Evolutionary conservation across 2,113 vertebrate genomes (phyloP), one percentile per base, ranked within the genome.

Genomic region (Oostethus manadensis): DNA sequence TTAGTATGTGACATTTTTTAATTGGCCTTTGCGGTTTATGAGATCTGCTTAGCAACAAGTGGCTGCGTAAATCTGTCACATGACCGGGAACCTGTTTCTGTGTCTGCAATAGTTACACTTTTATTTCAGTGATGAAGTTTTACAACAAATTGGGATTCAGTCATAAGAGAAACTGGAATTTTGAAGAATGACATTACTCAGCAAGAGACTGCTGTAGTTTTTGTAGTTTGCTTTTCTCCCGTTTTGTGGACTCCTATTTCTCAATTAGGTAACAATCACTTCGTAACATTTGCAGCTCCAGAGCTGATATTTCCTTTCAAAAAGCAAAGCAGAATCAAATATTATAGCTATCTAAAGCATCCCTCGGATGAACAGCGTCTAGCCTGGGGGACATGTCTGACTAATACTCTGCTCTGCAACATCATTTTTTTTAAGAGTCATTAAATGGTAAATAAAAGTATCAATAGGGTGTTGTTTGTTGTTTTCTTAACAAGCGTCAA

Each of bases 401-500:
- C 10, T 3, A 11, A 11, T 40, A 13, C 8, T 4, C 29, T 7
- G 29, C 29, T 33, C 4, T 33, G 29, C 29, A 33, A 33, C 29
- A 33, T 11, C 38, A 10, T 18, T 10, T 54, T 54, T 54, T 18
- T 15, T 35, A 11, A 21, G 9, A 6, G 33, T 18, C 35, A 16
- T 11, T 11, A 5, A 22, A 16, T 68, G 71, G 79, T 87, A 72
- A 83, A 86, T 78, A 80, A 87, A 81, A 74, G 68, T 84, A 76
- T 65, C 26, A 73, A 84, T 76, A 84, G 65, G 58, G 11, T 13
- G 14, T 11, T 6, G 18, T 18, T 55, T 21, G 38, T 46, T 55
- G 18, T 40, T 18, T 35, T 35, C 6, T 8, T 40, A 59, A 66
- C 53, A 81, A 78, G 58, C 77, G 77, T 73, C 75, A 72, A 3